These are phyloP conservation scores for Sthenelais limicola DNA, from an alignment of 2,888 invertebrate species.

Conservation along the genomic window DNA sequence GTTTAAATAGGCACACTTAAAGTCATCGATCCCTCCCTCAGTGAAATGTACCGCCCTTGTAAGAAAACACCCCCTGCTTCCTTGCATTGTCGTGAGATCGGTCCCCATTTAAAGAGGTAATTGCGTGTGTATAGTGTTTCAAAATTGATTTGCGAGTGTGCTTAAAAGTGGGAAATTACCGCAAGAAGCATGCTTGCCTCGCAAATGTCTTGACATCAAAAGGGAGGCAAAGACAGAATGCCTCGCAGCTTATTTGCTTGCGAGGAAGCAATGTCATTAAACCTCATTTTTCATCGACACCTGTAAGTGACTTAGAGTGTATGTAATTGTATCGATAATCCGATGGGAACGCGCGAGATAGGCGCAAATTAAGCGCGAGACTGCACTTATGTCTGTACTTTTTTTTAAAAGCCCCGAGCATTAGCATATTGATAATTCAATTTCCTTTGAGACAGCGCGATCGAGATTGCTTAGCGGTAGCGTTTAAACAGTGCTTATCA, in stretches of 20 bases:
- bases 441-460: constrained; percentile 35
- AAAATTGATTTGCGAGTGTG: constrained; percentile 33
- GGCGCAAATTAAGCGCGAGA: constrained; percentile 14
- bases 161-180: constrained; percentile 20
- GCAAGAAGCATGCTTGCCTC: not conserved
- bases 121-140: constrained; percentile 37
- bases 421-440: constrained; percentile 39
- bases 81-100: no score
- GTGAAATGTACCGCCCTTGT: no score
- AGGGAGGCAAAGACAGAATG: constrained; percentile 1
- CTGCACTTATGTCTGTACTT: not conserved
- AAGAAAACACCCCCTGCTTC: no score
- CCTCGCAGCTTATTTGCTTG: constrained; percentile 7
- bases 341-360: not conserved
- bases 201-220: constrained; percentile 20
- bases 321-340: not conserved
- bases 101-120: constrained; percentile 29
- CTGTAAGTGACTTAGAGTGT: constrained; percentile 36
- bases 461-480: constrained; percentile 25
- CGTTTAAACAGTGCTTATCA: constrained; percentile 25
- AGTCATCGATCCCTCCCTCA: no score
- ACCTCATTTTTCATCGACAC: constrained; percentile 25
- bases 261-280: constrained; percentile 29
- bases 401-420: constrained; percentile 11
- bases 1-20: no score